These are phyloP conservation scores for Acanthacorydalis orientalis DNA, from an alignment of 2,888 invertebrate genomes.

Conservation along the genomic window DNA sequence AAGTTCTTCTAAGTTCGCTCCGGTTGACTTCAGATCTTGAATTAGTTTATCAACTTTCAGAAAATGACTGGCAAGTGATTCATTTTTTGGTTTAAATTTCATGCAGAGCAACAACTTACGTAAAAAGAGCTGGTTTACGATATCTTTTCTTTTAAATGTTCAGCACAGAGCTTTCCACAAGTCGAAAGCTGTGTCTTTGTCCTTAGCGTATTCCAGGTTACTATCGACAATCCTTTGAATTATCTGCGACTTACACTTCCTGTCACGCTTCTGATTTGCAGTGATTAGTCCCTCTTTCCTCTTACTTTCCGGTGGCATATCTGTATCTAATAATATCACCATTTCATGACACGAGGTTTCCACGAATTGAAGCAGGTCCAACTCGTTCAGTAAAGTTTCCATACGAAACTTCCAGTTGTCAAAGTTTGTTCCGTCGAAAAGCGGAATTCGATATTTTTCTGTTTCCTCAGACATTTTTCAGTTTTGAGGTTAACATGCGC, in stretches of 20 bases:
- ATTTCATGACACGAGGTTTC: background rate
- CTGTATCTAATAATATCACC: no score
- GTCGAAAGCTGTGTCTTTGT: no score
- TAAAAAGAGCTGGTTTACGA: background rate
- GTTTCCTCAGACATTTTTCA: no score
- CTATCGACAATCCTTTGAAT: background rate
- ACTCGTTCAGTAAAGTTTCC: background rate
- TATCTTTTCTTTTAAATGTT: background rate
- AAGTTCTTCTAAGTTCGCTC: background rate
- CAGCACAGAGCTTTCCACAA: background rate
- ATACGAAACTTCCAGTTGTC: background rate
- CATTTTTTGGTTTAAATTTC: background rate
- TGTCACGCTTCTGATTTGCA: background rate
- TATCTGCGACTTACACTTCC: no score
- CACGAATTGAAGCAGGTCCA: background rate
- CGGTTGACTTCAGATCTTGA: no score
- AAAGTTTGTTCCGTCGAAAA: no score
- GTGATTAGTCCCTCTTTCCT: no score
- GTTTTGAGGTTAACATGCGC: no score
- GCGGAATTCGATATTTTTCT: no score
- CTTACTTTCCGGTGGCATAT: background rate
- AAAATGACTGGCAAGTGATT: no score
- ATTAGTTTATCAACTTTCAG: constrained; percentile 9
- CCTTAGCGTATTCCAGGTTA: background rate
- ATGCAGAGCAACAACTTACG: background rate